phyloP scores from a whole-genome alignment of 2,888 invertebrate species.

The Epirrita christyi region DNA sequence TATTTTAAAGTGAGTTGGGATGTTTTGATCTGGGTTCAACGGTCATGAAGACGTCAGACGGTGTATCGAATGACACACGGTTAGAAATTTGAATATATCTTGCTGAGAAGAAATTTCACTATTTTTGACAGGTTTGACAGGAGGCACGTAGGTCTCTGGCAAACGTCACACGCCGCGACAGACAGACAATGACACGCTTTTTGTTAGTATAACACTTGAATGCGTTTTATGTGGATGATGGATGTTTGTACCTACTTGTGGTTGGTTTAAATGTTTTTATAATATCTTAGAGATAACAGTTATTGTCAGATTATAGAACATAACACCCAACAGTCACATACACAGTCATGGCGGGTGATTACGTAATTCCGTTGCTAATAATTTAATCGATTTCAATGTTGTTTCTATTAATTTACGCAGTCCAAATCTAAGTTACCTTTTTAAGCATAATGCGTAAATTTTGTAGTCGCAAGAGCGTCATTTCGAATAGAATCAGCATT shows the following conservation, averaged over 20 bases:
- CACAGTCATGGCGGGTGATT: too few relatives aligned
- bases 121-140: constrained; percentile 70
- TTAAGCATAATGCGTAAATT: too few relatives aligned
- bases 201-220: constrained; percentile 56
- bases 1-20: constrained; percentile 29
- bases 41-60: constrained; percentile 77
- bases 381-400: too few relatives aligned
- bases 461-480: too few relatives aligned
- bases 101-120: constrained; percentile 78
- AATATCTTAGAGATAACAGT: too few relatives aligned
- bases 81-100: constrained; percentile 72
- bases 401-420: too few relatives aligned
- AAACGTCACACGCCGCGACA: constrained; percentile 47
- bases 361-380: too few relatives aligned
- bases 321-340: too few relatives aligned
- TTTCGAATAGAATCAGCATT: too few relatives aligned
- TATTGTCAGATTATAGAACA: too few relatives aligned
- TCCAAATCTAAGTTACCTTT: too few relatives aligned
- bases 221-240: constrained; percentile 39
- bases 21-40: constrained; percentile 42
- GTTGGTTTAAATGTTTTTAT: too few relatives aligned
- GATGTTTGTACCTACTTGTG: constrained; percentile 35
- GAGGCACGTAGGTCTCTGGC: constrained; percentile 48
- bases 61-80: constrained; percentile 76
- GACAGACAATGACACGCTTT: constrained; percentile 57